These are phyloP conservation scores for Osmoderma eremita DNA, from an alignment of 2,888 invertebrate species.

Conservation along the genomic window DNA sequence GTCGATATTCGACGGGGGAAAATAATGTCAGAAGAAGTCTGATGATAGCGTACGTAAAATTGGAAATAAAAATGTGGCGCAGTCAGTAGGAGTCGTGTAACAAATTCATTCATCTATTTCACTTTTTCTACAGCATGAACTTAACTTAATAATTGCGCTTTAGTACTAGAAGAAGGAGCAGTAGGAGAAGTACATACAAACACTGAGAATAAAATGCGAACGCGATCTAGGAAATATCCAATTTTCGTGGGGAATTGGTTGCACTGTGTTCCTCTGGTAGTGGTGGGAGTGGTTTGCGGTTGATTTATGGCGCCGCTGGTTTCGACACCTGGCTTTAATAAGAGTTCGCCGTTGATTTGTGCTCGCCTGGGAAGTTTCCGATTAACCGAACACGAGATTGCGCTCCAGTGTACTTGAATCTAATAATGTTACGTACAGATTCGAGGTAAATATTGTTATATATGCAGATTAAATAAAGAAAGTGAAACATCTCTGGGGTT, in stretches of 20 bases:
- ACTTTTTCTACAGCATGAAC: too few relatives aligned
- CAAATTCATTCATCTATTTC: slow-evolving; percentile 10
- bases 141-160: slow-evolving; percentile 7
- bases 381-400: slow-evolving; percentile 15
- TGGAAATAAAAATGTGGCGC: neutral
- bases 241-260: slow-evolving; percentile 28
- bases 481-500: too few relatives aligned
- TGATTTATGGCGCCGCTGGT: slow-evolving; percentile 41
- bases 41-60: too few relatives aligned
- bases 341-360: slow-evolving; percentile 41
- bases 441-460: too few relatives aligned
- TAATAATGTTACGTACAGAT: too few relatives aligned
- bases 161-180: neutral
- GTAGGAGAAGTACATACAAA: too few relatives aligned
- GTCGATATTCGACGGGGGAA: too few relatives aligned
- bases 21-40: neutral
- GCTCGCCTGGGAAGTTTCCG: slow-evolving; percentile 23
- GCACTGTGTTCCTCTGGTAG: slow-evolving; percentile 22
- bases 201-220: slow-evolving; percentile 7
- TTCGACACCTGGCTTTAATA: slow-evolving; percentile 40
- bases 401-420: neutral
- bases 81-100: neutral
- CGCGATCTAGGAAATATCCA: slow-evolving; percentile 27
- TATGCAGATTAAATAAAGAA: too few relatives aligned
- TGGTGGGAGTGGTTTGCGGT: slow-evolving; percentile 7